Evolutionary conservation across 2,113 vertebrate genomes (phyloP).

Genomic region (Gambusia holbrooki): DNA sequence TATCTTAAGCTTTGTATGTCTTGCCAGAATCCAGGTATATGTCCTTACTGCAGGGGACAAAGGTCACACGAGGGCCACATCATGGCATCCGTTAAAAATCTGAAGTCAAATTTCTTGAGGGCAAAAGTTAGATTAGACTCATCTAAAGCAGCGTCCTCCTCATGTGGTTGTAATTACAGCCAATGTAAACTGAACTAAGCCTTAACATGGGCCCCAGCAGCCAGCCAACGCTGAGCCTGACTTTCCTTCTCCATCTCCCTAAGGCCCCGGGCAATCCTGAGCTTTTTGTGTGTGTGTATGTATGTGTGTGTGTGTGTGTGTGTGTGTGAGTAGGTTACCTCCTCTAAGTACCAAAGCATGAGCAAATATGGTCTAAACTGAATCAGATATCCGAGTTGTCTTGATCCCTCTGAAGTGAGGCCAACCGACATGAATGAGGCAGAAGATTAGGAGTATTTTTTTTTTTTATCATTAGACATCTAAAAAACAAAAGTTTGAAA

Average conservation of each 20-base stretch:
- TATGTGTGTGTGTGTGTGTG: conserved; percentile 17
- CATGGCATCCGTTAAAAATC: conserved; percentile 70
- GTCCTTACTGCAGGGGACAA: conserved; percentile 8
- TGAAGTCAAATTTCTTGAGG: conserved; percentile 66
- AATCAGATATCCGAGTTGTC: conserved; percentile 19
- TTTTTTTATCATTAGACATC: neutral
- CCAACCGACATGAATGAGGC: conserved; percentile 3
- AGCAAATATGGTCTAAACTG: conserved; percentile 42
- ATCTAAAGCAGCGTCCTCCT: conserved; percentile 69
- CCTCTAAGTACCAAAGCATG: conserved; percentile 14
- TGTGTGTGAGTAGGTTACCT: conserved; percentile 21
- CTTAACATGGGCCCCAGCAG: conserved; percentile 72
- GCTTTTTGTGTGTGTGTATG: neutral
- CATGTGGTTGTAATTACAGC: conserved; percentile 80
- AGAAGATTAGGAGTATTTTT: neutral
- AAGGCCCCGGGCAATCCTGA: conserved; percentile 35
- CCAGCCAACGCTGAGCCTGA: conserved; percentile 53
- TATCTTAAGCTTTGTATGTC: neutral
- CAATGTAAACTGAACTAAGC: conserved; percentile 78
- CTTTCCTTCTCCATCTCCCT: conserved; percentile 50
- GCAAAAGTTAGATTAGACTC: conserved; percentile 68
- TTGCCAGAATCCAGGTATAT: neutral
- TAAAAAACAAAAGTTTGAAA: neutral
- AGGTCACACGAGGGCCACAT: conserved; percentile 53
- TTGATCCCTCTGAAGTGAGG: conserved; percentile 14